Evolutionary conservation across 2,113 vertebrate genomes (phyloP).

Genomic region (Sclerurus mexicanus): DNA sequence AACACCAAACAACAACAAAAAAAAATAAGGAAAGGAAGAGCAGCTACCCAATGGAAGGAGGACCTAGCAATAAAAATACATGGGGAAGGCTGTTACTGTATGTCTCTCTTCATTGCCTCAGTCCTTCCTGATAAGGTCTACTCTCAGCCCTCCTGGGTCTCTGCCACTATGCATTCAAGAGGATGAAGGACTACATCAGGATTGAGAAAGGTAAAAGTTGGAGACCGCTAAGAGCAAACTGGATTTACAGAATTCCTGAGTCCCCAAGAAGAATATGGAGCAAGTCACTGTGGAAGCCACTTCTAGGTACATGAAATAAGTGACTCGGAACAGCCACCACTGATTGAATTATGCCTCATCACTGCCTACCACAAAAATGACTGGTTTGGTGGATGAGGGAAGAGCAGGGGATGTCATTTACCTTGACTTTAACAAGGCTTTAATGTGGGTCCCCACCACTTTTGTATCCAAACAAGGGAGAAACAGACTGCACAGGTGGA

Average conservation of each 20-base stretch:
- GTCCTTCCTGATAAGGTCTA: neutral
- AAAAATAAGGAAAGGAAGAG: neutral
- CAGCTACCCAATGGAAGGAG: neutral
- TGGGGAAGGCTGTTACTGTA: neutral
- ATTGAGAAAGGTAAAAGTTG: neutral
- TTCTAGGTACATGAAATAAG: neutral
- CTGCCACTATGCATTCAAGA: neutral
- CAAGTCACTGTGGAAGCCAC: neutral
- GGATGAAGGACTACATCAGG: neutral
- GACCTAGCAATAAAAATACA: neutral
- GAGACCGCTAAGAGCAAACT: neutral
- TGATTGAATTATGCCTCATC: neutral
- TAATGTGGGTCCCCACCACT: accelerated
- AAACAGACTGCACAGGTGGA: accelerated
- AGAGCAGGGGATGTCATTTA: neutral
- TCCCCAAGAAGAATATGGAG: neutral
- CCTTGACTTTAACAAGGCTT: neutral
- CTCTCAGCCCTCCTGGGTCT: neutral
- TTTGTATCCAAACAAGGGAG: neutral
- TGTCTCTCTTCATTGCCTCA: neutral
- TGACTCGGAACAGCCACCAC: neutral
- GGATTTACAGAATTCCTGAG: neutral
- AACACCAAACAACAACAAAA: neutral
- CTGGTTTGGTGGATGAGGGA: neutral
- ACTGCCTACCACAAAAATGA: neutral